phyloP scores from a whole-genome alignment of 92 coral and sea anemone species.

The Porites cylindrica region DNA sequence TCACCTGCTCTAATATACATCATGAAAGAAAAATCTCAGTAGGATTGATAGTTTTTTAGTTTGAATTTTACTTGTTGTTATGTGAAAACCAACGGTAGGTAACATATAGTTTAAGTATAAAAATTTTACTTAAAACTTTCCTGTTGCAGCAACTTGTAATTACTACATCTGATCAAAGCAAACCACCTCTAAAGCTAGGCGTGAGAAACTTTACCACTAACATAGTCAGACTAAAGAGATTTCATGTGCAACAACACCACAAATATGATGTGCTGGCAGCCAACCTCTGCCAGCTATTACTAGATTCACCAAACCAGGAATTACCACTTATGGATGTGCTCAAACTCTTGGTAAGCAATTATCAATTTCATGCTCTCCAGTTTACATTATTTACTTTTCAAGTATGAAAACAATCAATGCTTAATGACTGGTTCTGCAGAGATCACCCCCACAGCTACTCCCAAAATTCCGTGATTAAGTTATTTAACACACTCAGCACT shows the following conservation, averaged over 20 bases:
- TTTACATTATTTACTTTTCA: neutral
- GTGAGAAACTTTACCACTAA: constrained; percentile 57
- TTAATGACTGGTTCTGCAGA: too few relatives aligned
- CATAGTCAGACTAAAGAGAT: constrained; percentile 68
- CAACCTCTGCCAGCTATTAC: constrained; percentile 60
- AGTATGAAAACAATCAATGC: neutral
- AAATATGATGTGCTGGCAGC: constrained; percentile 63
- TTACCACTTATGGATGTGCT: constrained; percentile 35
- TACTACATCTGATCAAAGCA: constrained; percentile 23
- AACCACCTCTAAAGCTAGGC: constrained; percentile 1
- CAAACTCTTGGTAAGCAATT: constrained; percentile 30
- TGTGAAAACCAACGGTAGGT: too few relatives aligned
- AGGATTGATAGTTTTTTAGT: too few relatives aligned
- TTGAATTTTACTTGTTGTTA: too few relatives aligned
- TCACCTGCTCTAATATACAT: too few relatives aligned
- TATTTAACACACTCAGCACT: too few relatives aligned
- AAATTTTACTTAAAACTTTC: neutral
- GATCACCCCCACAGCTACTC: too few relatives aligned
- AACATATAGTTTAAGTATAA: too few relatives aligned
- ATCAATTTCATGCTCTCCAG: neutral
- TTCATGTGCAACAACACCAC: constrained; percentile 68
- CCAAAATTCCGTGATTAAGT: too few relatives aligned
- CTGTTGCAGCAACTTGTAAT: constrained; percentile 27
- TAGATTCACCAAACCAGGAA: constrained; percentile 65
- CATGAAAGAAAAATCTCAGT: too few relatives aligned